Percentiles rank a stretch among this genome's conserved stretches.
Evolutionary conservation across 1,140 invertebrate genomes (phyloP).

Genomic region (Dreissena rostriformis): DNA sequence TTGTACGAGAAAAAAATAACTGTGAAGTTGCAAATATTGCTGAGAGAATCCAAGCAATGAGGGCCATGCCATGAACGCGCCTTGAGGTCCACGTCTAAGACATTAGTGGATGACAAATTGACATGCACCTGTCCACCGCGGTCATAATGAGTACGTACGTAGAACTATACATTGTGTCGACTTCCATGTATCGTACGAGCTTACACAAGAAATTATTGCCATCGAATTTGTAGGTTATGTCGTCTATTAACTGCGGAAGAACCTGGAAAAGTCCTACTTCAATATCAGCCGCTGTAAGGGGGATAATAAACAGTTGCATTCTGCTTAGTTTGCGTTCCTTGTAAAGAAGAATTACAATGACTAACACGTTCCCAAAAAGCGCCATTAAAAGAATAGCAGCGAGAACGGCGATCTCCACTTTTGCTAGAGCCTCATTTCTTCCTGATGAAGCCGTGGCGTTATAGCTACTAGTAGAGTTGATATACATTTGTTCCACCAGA

Average conservation of each 20-base stretch:
- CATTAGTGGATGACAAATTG: slow-evolving; percentile 87
- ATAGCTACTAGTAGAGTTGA: background rate
- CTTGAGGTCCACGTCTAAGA: slow-evolving; percentile 75
- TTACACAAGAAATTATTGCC: slow-evolving; percentile 86
- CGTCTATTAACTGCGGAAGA: slow-evolving; percentile 89
- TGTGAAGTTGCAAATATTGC: slow-evolving; percentile 86
- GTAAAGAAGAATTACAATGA: slow-evolving; percentile 83
- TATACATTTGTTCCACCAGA: background rate
- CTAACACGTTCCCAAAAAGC: slow-evolving; percentile 86
- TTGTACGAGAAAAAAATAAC: slow-evolving; percentile 77
- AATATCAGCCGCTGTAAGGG: slow-evolving; percentile 88
- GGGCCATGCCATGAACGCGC: slow-evolving; percentile 81
- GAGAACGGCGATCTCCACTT: slow-evolving; percentile 67
- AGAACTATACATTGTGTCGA: slow-evolving; percentile 91
- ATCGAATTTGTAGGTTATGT: slow-evolving; percentile 86
- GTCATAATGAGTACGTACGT: slow-evolving; percentile 97
- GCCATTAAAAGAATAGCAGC: slow-evolving; percentile 86
- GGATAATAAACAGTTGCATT: slow-evolving; percentile 90
- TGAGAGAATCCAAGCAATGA: slow-evolving; percentile 84
- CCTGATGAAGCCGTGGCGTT: background rate
- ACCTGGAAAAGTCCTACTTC: slow-evolving; percentile 88
- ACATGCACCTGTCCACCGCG: slow-evolving; percentile 93
- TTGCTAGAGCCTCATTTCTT: slow-evolving; percentile 66
- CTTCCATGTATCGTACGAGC: slow-evolving; percentile 87
- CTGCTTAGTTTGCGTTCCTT: slow-evolving; percentile 84